phyloP scores from a whole-genome alignment of 2,113 vertebrate species.

The Hippolais icterina region DNA sequence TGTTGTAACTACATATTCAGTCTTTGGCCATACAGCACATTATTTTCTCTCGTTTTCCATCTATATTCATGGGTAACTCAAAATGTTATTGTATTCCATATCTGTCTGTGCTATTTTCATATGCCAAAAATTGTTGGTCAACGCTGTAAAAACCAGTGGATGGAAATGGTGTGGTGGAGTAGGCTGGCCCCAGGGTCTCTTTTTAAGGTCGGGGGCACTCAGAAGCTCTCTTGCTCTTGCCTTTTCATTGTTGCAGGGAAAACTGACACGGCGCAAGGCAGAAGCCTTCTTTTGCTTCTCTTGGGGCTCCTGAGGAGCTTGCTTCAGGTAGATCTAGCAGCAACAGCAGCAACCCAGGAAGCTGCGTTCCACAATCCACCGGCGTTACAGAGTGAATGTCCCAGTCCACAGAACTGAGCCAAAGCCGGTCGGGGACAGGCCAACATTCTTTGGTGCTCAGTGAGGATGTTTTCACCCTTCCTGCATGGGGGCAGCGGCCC shows the following conservation, averaged over 20 bases:
- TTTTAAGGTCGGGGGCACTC: rapidly evolving
- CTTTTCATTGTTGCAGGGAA: background rate
- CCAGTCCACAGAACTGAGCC: background rate
- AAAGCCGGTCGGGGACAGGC: rapidly evolving
- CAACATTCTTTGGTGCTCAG: background rate
- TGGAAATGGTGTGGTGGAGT: background rate
- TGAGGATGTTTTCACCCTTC: no score
- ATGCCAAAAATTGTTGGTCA: background rate
- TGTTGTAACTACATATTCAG: background rate
- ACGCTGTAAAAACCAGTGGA: background rate
- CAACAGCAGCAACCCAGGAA: background rate
- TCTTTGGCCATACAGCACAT: background rate
- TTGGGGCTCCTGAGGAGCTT: background rate
- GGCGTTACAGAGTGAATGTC: background rate
- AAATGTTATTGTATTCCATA: background rate
- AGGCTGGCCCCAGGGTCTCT: background rate
- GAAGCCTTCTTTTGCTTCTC: background rate
- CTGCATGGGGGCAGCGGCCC: rapidly evolving
- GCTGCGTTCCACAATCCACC: background rate
- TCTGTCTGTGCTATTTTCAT: background rate
- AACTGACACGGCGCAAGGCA: background rate
- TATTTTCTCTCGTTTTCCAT: background rate
- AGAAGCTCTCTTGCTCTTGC: background rate
- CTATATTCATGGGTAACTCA: background rate
- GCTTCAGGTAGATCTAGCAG: background rate